Percentiles rank a stretch among this genome's conserved stretches.
Evolutionary conservation across 2,888 invertebrate species (phyloP).

Genomic region (Liposcelis brunnea): DNA sequence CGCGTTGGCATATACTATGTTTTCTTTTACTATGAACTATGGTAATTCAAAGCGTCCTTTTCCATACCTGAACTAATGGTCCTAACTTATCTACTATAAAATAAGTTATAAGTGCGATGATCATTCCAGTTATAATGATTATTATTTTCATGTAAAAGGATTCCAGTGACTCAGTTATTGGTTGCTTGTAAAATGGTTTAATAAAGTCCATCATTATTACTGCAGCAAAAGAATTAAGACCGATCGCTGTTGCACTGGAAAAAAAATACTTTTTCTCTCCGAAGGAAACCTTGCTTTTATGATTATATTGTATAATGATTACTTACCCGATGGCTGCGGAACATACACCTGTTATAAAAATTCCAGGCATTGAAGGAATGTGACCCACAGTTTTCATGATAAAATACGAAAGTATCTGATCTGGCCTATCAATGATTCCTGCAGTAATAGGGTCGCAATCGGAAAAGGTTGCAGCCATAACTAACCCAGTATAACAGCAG

Average conservation of each 20-base stretch:
- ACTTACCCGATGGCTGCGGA: conserved; percentile 65
- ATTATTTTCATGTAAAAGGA: conserved; percentile 53
- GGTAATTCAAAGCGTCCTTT: no score
- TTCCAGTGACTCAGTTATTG: conserved; percentile 43
- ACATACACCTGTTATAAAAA: conserved; percentile 73
- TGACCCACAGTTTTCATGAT: conserved; percentile 61
- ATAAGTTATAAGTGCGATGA: conserved; percentile 50
- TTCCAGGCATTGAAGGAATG: conserved; percentile 62
- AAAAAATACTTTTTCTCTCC: conserved; percentile 12
- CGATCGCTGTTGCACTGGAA: conserved; percentile 59
- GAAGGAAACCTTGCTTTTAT: conserved; percentile 13
- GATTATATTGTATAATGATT: conserved; percentile 4
- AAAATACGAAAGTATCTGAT: conserved; percentile 60
- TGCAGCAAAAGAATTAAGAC: conserved; percentile 63
- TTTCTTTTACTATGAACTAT: no score
- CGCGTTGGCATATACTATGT: no score
- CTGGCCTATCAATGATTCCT: conserved; percentile 47
- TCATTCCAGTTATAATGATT: conserved; percentile 43
- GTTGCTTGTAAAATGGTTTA: conserved; percentile 44
- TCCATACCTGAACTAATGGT: conserved; percentile 38
- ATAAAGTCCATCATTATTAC: conserved; percentile 63
- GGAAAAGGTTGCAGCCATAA: conserved; percentile 70
- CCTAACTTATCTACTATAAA: conserved; percentile 55
- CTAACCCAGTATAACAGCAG: conserved; percentile 68
- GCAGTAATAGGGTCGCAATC: conserved; percentile 72